Conservation (phyloP, 2,113 vertebrate genomes). For the Daboia siamensis region DNA sequence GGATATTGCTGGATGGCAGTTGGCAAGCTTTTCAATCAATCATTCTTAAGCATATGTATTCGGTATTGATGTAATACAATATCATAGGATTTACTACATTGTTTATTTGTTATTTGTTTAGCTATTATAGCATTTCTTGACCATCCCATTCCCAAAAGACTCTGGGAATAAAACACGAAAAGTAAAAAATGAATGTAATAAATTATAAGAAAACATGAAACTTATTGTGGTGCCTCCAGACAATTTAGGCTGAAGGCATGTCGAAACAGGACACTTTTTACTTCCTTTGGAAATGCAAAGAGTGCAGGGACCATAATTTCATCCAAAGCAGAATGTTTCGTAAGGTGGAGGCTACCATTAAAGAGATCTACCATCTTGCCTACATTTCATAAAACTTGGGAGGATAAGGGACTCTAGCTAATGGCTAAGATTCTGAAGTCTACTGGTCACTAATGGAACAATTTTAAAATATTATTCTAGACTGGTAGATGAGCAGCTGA, state of each 20-base stretch:
- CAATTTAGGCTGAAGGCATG: neutral
- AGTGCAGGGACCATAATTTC: neutral
- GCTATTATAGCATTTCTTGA: neutral
- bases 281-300: neutral
- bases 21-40: neutral
- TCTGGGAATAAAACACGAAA: neutral
- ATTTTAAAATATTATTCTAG: neutral
- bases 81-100: neutral
- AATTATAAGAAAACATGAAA: neutral
- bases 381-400: neutral
- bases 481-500: neutral
- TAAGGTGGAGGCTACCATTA: neutral
- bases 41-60: neutral
- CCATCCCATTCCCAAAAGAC: neutral
- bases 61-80: neutral
- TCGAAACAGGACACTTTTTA: neutral
- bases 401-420: neutral
- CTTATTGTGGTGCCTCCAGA: neutral
- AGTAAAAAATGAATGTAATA: neutral
- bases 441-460: neutral
- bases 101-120: neutral
- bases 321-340: neutral
- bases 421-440: neutral
- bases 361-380: neutral
- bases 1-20: neutral